Evolutionary conservation across 2,113 vertebrate species (phyloP).

Genomic region (Pterocles orientalis): DNA sequence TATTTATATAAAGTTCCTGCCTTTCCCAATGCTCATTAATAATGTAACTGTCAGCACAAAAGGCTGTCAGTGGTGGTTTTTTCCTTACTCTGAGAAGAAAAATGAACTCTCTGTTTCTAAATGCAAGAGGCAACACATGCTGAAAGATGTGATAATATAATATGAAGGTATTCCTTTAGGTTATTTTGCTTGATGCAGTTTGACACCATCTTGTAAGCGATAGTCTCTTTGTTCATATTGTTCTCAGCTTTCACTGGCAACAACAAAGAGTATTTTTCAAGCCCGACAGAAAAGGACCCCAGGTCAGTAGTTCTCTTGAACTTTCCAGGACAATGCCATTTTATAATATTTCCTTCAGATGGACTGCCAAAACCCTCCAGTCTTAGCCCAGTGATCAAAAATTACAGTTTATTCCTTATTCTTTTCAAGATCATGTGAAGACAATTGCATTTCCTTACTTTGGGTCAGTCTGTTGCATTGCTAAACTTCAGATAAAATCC

Average conservation of each 20-base stretch:
- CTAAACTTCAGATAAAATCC: background rate
- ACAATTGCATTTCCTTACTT: background rate
- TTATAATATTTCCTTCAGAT: background rate
- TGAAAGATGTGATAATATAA: background rate
- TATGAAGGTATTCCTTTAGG: slow-evolving; percentile 3
- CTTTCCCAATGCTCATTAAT: slow-evolving; percentile 8
- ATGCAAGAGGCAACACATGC: background rate
- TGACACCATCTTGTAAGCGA: background rate
- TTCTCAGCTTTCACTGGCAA: background rate
- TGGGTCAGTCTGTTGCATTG: background rate
- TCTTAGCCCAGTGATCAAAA: background rate
- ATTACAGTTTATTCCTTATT: background rate
- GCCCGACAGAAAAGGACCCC: background rate
- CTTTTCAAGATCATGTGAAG: background rate
- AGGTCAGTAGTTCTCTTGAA: background rate
- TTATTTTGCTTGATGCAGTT: slow-evolving; percentile 30
- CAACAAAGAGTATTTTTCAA: slow-evolving; percentile 9
- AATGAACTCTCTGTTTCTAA: background rate
- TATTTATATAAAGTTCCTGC: background rate
- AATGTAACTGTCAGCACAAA: slow-evolving; percentile 13
- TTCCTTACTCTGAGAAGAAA: background rate
- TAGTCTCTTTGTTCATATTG: slow-evolving; percentile 30
- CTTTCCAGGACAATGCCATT: background rate
- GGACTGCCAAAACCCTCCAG: background rate
- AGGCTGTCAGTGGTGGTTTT: background rate